A percentile compares a stretch with the other conserved stretches of the same genome.
phyloP scores from a whole-genome alignment of 2,797 vertebrate genomes.

The Threskiornis aethiopicus region DNA sequence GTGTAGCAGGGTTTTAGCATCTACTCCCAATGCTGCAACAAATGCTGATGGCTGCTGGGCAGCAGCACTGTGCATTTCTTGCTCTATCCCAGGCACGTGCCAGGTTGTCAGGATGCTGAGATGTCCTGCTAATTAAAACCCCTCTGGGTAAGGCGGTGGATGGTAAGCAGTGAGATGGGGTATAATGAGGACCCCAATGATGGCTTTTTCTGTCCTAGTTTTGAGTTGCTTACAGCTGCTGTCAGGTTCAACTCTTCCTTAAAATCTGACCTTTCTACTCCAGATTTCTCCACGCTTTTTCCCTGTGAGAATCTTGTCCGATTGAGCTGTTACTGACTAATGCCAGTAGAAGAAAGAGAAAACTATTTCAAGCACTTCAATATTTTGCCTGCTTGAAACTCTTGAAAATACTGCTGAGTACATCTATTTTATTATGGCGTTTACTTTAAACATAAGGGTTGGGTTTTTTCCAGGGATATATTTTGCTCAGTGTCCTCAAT shows the following conservation, averaged over 20 bases:
- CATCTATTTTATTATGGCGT: neutral
- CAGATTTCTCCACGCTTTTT: neutral
- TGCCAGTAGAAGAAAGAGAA: neutral
- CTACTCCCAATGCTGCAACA: neutral
- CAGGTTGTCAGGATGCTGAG: accelerated
- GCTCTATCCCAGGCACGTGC: neutral
- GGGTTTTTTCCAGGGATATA: accelerated
- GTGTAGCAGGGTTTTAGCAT: neutral
- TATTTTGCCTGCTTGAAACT: neutral
- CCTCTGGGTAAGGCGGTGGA: accelerated
- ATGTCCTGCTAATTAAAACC: neutral
- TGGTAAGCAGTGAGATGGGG: neutral
- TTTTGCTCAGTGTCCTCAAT: neutral
- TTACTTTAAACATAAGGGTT: neutral
- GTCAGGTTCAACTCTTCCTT: neutral
- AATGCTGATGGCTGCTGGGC: neutral
- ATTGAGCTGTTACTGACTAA: neutral
- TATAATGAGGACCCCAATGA: no score
- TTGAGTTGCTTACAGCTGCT: neutral
- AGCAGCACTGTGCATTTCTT: accelerated
- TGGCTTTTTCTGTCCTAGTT: neutral
- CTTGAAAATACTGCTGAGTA: neutral
- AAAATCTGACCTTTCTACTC: neutral
- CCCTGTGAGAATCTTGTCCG: neutral
- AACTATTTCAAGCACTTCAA: neutral